phyloP scores from a whole-genome alignment of 1,140 invertebrate genomes.

The Diploscapter pachys region DNA sequence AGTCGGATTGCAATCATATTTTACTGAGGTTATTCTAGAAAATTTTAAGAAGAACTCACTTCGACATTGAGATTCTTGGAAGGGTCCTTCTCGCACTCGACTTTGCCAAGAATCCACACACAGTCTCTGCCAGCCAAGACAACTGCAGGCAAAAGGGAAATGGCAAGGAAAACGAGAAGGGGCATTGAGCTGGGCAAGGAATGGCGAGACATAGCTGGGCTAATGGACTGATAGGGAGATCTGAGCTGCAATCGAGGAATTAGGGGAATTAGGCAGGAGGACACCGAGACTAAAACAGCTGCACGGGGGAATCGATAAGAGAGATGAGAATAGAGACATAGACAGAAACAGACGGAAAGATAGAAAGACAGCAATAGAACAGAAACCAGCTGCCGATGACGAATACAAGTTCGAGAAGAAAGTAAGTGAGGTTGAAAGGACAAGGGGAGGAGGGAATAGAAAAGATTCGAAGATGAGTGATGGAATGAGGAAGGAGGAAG shows the following conservation, averaged over 20 bases:
- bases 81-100: constrained; percentile 37
- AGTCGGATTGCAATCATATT: background rate
- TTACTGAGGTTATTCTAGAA: background rate
- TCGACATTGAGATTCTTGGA: constrained; percentile 41
- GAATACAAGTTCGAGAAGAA: background rate
- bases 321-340: background rate
- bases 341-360: background rate
- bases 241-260: background rate
- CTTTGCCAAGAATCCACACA: constrained; percentile 40
- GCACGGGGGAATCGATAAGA: constrained; percentile 5
- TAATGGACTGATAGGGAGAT: background rate
- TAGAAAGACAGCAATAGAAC: constrained; percentile 12
- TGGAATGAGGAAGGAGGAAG: background rate
- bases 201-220: background rate
- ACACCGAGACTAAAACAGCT: no score
- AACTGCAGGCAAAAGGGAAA: constrained; percentile 4
- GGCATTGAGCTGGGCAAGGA: background rate
- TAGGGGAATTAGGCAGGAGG: background rate
- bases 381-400: background rate
- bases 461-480: no score
- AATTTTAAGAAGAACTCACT: constrained; percentile 15
- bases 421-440: constrained; percentile 9
- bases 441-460: no score
- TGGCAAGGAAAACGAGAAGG: background rate
- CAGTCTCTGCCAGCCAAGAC: constrained; percentile 32